Evolutionary conservation across 2,888 invertebrate genomes (phyloP).

Genomic region (Acronicta psi): DNA sequence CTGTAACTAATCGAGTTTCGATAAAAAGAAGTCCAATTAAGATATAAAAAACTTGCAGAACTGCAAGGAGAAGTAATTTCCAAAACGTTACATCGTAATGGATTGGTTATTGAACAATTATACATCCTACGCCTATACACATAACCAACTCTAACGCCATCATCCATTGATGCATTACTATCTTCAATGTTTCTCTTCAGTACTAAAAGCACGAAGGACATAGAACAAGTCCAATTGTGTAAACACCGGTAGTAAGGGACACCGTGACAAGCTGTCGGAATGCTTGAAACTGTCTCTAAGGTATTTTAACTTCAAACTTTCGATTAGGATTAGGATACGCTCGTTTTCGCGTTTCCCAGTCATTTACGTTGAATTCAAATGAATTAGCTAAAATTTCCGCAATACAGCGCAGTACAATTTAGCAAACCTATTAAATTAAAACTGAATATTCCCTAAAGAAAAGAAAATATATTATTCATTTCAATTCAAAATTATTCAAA

Average conservation of each 20-base stretch:
- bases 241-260: background rate
- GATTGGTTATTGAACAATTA: conserved; percentile 40
- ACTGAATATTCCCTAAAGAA: conserved; percentile 21
- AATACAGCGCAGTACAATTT: conserved; percentile 19
- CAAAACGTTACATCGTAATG: conserved; percentile 26
- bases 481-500: conserved; percentile 36
- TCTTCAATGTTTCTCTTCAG: conserved; percentile 9
- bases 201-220: conserved; percentile 8
- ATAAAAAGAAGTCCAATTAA: too few relatives aligned
- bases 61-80: conserved; percentile 11
- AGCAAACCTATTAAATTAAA: conserved; percentile 27
- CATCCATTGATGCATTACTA: conserved; percentile 18
- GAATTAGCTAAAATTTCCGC: conserved; percentile 29
- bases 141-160: conserved; percentile 7
- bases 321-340: conserved; percentile 37
- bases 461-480: conserved; percentile 33
- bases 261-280: conserved; percentile 25
- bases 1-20: too few relatives aligned
- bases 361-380: conserved; percentile 40
- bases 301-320: conserved; percentile 49
- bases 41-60: too few relatives aligned
- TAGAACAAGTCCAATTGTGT: conserved; percentile 2
- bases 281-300: conserved; percentile 38
- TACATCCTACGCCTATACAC: conserved; percentile 5
- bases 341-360: conserved; percentile 35